A percentile compares a stretch with the other conserved stretches of the same genome.
phyloP scores from a whole-genome alignment of 2,888 invertebrate genomes.

The Plagodis dolabraria region DNA sequence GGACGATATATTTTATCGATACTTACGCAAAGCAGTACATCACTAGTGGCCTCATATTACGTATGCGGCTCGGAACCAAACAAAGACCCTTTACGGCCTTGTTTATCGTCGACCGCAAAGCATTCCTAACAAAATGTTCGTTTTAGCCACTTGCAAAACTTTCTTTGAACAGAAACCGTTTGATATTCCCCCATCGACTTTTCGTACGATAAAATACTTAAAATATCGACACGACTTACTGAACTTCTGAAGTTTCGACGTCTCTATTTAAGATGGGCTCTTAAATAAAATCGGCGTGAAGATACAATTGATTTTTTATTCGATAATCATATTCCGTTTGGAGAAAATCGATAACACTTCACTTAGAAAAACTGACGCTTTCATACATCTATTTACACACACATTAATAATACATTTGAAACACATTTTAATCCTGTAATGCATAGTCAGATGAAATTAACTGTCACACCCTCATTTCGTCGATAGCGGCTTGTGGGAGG shows the following conservation, averaged over 20 bases:
- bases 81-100: conserved; percentile 62
- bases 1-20: conserved; percentile 38
- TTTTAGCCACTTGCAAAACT: conserved; percentile 40
- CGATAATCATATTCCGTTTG: conserved; percentile 69
- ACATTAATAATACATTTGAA: conserved; percentile 51
- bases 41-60: conserved; percentile 51
- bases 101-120: conserved; percentile 63
- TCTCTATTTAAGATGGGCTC: conserved; percentile 18
- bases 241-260: conserved; percentile 30
- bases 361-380: conserved; percentile 58
- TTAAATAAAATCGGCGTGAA: conserved; percentile 43
- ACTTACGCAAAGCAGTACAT: conserved; percentile 37
- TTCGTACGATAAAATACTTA: conserved; percentile 32
- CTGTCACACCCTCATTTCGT: conserved; percentile 96
- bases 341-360: conserved; percentile 73
- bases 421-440: conserved; percentile 62
- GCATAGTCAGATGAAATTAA: conserved; percentile 63
- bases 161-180: conserved; percentile 37
- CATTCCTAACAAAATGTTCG: conserved; percentile 53
- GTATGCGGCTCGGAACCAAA: conserved; percentile 53
- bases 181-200: conserved; percentile 35
- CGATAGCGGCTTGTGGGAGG: conserved; percentile 93
- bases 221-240: conserved; percentile 31
- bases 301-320: conserved; percentile 70
- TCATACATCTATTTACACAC: conserved; percentile 68